Evolutionary conservation across 2,888 invertebrate species (phyloP).

Genomic region (Tinea semifulvella): DNA sequence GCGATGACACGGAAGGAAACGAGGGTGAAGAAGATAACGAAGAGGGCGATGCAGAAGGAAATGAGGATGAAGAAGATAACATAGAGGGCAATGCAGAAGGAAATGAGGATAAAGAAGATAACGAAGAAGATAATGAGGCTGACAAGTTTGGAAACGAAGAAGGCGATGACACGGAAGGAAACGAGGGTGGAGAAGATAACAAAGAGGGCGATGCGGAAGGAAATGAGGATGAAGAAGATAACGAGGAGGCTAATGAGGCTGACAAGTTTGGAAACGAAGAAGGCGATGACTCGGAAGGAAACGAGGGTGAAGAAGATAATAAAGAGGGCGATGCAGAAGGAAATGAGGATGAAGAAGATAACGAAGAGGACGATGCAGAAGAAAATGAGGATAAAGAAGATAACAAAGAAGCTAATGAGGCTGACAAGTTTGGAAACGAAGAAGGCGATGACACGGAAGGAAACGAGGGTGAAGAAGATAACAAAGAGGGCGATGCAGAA

Average conservation of each 20-base stretch:
- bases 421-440: slow-evolving; percentile 14
- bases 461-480: slow-evolving; percentile 17
- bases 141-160: no score
- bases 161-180: neutral
- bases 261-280: neutral
- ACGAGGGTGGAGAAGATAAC: neutral
- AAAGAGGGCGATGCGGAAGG: neutral
- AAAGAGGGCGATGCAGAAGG: neutral
- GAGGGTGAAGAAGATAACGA: no score
- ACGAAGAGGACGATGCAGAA: neutral
- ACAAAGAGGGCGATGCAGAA: no score
- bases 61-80: no score
- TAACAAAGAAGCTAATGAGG: slow-evolving; percentile 17
- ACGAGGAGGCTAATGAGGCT: no score
- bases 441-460: slow-evolving; percentile 22
- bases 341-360: neutral
- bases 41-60: no score
- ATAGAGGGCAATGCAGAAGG: no score
- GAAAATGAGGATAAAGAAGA: slow-evolving; percentile 7
- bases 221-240: neutral
- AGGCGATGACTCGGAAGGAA: neutral
- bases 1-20: no score
- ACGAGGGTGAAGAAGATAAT: neutral
- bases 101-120: no score
- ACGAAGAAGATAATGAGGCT: neutral